These are phyloP conservation scores for Neomicropteryx cornuta DNA, from an alignment of 1,140 invertebrate genomes.

Conservation along the genomic window DNA sequence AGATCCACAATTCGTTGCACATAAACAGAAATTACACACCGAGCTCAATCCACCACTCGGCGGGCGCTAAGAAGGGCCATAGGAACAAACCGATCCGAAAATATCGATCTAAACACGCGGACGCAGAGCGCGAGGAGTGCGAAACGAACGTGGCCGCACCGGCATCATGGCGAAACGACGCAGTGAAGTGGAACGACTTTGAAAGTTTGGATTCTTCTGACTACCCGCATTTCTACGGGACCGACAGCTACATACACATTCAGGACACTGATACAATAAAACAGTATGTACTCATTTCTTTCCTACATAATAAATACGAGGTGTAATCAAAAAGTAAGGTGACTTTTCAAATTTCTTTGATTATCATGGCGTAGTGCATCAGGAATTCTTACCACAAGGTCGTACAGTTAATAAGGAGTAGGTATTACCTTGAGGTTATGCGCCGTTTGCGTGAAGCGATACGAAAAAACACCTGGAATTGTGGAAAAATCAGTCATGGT, in stretches of 20 bases:
- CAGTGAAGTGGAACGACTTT: conserved; percentile 23
- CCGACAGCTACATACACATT: conserved; percentile 64
- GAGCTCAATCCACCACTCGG: conserved; percentile 20
- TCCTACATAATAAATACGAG: too few species aligned
- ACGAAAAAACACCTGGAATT: too few species aligned
- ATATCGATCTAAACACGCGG: conserved; percentile 23
- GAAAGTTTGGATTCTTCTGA: conserved; percentile 36
- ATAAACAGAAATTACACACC: conserved; percentile 16
- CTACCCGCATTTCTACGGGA: conserved; percentile 57
- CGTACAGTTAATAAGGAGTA: too few species aligned
- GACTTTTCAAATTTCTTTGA: too few species aligned
- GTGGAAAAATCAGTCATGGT: too few species aligned
- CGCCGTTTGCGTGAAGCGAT: too few species aligned
- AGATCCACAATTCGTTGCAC: conserved; percentile 21
- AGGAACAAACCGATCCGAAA: conserved; percentile 15
- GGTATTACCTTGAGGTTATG: too few species aligned
- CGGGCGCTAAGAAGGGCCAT: conserved; percentile 30
- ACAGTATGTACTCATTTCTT: conserved; percentile 20
- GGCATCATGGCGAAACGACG: conserved; percentile 16
- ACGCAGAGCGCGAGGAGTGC: conserved; percentile 23
- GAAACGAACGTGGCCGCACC: conserved; percentile 19
- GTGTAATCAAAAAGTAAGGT: too few species aligned
- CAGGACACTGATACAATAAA: conserved; percentile 68
- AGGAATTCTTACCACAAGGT: too few species aligned
- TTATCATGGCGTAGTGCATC: too few species aligned